Base-by-base conservation (phyloP, 2,113 vertebrate genomes). In the Clinocottus analis region DNA sequence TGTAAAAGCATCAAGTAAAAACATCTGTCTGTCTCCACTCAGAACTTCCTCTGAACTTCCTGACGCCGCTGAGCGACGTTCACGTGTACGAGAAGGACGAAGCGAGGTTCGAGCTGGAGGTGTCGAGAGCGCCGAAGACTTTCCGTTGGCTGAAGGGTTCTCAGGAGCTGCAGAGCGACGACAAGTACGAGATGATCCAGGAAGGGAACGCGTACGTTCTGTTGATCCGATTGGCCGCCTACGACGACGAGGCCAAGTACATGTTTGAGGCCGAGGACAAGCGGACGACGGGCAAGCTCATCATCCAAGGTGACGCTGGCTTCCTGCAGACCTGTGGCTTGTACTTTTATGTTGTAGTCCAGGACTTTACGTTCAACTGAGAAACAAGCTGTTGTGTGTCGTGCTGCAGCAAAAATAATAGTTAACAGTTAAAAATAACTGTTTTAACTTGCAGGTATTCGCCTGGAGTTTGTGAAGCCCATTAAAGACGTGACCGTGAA, bases 261-360 rank as follows among this genome's bases (percentile, higher is more conserved):
- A 96, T 96, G 19, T 99, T 99, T 91, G 97, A 99, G 93, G 97
- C 97, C 0, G 98, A 99, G 89, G 98, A 99, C 88, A 98, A 99
- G 87, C 96, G 91, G 85, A 97, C 96, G 3, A 92, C 93, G 27
- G 96, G 85, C 82, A 99, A 99, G 87, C 91, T 99, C 14, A 90
- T 97, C 81, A 99, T 99, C 60, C 97, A 99, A 95, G 98, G 98
- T 97, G 89, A 41, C 10, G 39, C 39, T 12, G 39, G 39, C 39
- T 41, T 41, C 39, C 33, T 33, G 4, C 33, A 33, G 33, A 31
- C 31, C 2, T 31, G 45, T 47, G 6, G 17, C 7, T 19, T 47
- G 5, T 4, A 43, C 14, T 43, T 45, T 45, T 45, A 17, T 33
- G 33, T 33, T 33, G 45, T 19, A 19, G 16, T 47, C 45, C 17